Percentiles rank a stretch among this genome's conserved stretches.
phyloP scores from a whole-genome alignment of 2,113 vertebrate species.

The Tiliqua scincoides region DNA sequence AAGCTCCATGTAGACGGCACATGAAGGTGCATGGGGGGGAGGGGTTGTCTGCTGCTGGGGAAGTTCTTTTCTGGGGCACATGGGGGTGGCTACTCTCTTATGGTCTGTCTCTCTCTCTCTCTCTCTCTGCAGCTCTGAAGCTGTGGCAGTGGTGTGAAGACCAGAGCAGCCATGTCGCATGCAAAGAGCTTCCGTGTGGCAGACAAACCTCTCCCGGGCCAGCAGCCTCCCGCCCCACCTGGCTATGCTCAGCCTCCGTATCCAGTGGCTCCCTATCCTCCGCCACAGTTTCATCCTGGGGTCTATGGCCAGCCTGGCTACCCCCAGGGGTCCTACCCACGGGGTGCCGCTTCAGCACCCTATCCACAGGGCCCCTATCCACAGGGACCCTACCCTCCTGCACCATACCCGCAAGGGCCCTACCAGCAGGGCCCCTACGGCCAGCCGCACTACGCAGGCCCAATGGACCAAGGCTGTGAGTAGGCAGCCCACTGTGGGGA shows the following conservation, averaged over 20 bases:
- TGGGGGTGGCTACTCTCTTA: not conserved
- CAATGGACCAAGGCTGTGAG: slow-evolving; percentile 67
- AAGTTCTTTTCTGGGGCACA: not conserved
- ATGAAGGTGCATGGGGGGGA: not conserved
- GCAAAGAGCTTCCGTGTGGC: slow-evolving; percentile 88
- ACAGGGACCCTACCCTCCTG: slow-evolving; percentile 42
- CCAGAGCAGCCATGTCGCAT: slow-evolving; percentile 74
- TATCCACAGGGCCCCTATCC: not conserved
- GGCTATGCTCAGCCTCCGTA: slow-evolving; percentile 81
- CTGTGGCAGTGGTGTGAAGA: not conserved
- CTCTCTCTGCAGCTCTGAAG: slow-evolving; percentile 4
- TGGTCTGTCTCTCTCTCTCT: not conserved
- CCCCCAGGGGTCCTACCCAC: slow-evolving; percentile 58
- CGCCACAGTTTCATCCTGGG: slow-evolving; percentile 57
- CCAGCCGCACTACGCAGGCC: slow-evolving; percentile 65
- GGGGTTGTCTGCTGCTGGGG: not conserved
- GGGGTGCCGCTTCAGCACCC: not conserved
- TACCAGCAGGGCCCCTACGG: slow-evolving; percentile 67
- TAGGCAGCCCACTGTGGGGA: not conserved
- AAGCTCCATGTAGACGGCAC: too few species aligned
- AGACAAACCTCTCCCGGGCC: slow-evolving; percentile 87
- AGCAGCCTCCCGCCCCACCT: slow-evolving; percentile 73
- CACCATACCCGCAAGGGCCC: not conserved
- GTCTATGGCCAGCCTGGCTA: slow-evolving; percentile 72
- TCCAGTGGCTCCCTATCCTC: slow-evolving; percentile 68